Evolutionary conservation across 2,888 invertebrate species (phyloP).

Genomic region (Toxonevra muliebris): DNA sequence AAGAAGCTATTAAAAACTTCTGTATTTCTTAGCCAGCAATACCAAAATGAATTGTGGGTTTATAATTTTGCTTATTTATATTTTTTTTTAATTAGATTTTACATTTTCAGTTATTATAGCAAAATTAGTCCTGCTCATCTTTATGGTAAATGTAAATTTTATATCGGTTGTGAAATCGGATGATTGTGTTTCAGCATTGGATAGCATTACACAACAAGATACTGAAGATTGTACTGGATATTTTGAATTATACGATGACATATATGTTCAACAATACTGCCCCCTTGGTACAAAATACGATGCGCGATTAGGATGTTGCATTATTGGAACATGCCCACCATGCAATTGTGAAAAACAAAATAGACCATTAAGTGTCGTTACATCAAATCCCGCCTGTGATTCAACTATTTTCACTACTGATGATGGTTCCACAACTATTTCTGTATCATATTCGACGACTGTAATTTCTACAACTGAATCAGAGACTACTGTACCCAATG

Average conservation of each 20-base stretch:
- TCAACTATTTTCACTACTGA: neutral
- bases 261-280: slow-evolving; percentile 39
- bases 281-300: slow-evolving; percentile 35
- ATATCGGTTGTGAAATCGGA: neutral
- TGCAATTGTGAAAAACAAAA: slow-evolving; percentile 33
- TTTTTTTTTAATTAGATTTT: too few relatives aligned
- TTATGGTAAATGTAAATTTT: too few relatives aligned
- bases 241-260: slow-evolving; percentile 30
- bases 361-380: too few relatives aligned
- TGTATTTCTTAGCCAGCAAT: too few relatives aligned
- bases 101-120: too few relatives aligned
- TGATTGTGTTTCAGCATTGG: slow-evolving; percentile 9
- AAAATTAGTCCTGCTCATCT: too few relatives aligned
- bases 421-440: neutral
- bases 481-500: neutral
- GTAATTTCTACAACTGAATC: neutral
- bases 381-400: too few relatives aligned
- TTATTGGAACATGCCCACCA: slow-evolving; percentile 41
- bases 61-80: too few relatives aligned
- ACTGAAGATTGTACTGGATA: slow-evolving; percentile 40
- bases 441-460: neutral
- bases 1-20: too few relatives aligned
- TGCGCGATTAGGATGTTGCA: slow-evolving; percentile 20
- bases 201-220: slow-evolving; percentile 33
- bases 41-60: too few relatives aligned